Evolutionary conservation across 2,797 vertebrate genomes (phyloP).

Genomic region (Hydrolagus colliei): DNA sequence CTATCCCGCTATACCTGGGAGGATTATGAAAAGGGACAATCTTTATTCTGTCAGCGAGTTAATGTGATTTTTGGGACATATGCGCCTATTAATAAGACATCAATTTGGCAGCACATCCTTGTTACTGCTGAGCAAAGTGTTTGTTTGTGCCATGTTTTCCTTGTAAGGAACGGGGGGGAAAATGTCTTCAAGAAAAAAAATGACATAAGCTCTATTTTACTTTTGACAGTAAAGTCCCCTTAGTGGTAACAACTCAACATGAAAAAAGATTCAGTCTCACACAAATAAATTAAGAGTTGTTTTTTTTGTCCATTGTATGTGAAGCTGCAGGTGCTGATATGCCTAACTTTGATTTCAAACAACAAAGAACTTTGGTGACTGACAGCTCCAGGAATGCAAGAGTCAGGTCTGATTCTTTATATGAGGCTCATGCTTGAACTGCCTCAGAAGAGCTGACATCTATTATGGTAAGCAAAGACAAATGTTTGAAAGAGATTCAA

Average conservation of each 20-base stretch:
- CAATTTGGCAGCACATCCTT: constrained; percentile 27
- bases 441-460: constrained; percentile 98
- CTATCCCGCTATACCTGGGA: neutral
- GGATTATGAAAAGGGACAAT: constrained; percentile 13
- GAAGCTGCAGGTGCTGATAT: constrained; percentile 92
- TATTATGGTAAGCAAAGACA: constrained; percentile 98
- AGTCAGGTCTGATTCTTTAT: constrained; percentile 85
- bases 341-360: constrained; percentile 89
- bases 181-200: constrained; percentile 23
- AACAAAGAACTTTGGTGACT: constrained; percentile 92
- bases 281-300: constrained; percentile 98
- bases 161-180: constrained; percentile 3
- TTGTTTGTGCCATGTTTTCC: constrained; percentile 32
- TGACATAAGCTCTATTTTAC: constrained; percentile 27
- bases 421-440: constrained; percentile 80
- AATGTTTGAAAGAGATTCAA: constrained; percentile 95
- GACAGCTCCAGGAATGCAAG: constrained; percentile 90
- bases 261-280: constrained; percentile 88
- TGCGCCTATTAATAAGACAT: constrained; percentile 26
- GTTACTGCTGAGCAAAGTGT: constrained; percentile 19
- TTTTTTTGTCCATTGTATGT: constrained; percentile 80
- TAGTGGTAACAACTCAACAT: constrained; percentile 81
- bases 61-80: constrained; percentile 2
- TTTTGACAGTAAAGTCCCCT: constrained; percentile 55
- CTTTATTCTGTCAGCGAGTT: constrained; percentile 31